These are phyloP conservation scores for Drosophila ananassae DNA, from an alignment of 1,140 invertebrate genomes.

Conservation along the genomic window DNA sequence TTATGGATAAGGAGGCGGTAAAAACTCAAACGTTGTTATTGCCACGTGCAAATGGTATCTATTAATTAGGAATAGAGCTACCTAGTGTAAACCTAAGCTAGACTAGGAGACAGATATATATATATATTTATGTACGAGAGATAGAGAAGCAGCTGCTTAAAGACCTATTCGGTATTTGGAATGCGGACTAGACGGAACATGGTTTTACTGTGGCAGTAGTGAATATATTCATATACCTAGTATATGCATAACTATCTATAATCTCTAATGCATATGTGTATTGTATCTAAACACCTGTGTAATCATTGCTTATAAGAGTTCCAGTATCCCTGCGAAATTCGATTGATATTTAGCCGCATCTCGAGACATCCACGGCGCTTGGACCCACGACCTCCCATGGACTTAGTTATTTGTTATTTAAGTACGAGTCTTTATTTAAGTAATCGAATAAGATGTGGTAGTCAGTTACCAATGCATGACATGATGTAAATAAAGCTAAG, in stretches of 20 bases:
- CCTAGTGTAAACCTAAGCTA: conserved; percentile 47
- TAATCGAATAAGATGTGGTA: conserved; percentile 42
- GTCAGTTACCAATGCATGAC: conserved; percentile 52
- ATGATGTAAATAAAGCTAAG: conserved; percentile 66
- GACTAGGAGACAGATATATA: conserved; percentile 41
- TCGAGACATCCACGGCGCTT: conserved; percentile 17
- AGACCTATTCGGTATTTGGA: conserved; percentile 6
- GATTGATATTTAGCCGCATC: conserved; percentile 21
- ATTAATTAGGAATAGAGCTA: conserved; percentile 51
- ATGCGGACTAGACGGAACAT: conserved; percentile 11
- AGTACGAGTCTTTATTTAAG: conserved; percentile 26
- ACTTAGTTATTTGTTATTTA: conserved; percentile 38
- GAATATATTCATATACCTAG: not conserved
- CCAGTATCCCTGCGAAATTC: conserved; percentile 39
- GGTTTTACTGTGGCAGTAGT: conserved; percentile 6
- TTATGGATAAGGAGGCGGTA: conserved; percentile 5
- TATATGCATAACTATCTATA: conserved; percentile 1
- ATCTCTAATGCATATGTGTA: not conserved
- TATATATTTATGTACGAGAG: conserved; percentile 26
- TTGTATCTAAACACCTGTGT: conserved; percentile 6
- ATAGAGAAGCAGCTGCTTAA: conserved; percentile 4
- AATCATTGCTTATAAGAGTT: conserved; percentile 46
- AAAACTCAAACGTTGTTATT: conserved; percentile 47
- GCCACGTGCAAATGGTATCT: conserved; percentile 70
- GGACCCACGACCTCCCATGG: conserved; percentile 35